Conservation (phyloP, 2,888 invertebrate species). For the Helleia helle region DNA sequence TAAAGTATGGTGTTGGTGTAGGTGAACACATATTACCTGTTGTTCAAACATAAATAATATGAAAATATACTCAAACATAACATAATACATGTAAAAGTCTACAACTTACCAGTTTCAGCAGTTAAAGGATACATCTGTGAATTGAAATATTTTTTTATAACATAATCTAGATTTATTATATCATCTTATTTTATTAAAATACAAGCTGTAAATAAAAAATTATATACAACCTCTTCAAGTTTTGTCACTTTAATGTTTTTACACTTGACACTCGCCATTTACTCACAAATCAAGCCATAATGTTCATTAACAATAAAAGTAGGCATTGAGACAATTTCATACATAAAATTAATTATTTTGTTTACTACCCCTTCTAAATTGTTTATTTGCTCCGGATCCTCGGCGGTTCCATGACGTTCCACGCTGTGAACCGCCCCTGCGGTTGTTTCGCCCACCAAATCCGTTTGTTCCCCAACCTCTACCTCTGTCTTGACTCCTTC, state of each 20-base stretch:
- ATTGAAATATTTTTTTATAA: constrained; percentile 40
- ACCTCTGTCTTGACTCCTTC: constrained; percentile 36
- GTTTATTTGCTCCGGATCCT: constrained; percentile 42
- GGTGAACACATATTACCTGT: constrained; percentile 62
- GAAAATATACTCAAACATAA: constrained; percentile 25
- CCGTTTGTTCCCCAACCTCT: constrained; percentile 42
- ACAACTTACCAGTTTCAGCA: constrained; percentile 49
- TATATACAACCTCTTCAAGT: constrained; percentile 61
- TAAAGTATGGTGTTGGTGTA: too few relatives aligned
- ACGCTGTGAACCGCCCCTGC: constrained; percentile 33
- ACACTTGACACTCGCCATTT: constrained; percentile 44
- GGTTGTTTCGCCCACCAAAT: constrained; percentile 24
- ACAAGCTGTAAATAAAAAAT: constrained; percentile 59
- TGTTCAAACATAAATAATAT: constrained; percentile 29
- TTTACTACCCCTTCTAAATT: constrained; percentile 57
- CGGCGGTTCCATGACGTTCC: constrained; percentile 44
- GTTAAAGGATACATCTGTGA: constrained; percentile 33
- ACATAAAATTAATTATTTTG: constrained; percentile 41
- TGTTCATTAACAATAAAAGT: constrained; percentile 26
- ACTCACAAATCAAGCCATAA: constrained; percentile 33
- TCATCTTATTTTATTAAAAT: constrained; percentile 48
- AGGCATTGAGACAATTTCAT: constrained; percentile 21
- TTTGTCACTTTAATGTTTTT: constrained; percentile 46
- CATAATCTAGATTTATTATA: constrained; percentile 59
- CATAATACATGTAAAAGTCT: constrained; percentile 34